phyloP scores from a whole-genome alignment of 1,140 invertebrate genomes.

The Theocolax elegans region DNA sequence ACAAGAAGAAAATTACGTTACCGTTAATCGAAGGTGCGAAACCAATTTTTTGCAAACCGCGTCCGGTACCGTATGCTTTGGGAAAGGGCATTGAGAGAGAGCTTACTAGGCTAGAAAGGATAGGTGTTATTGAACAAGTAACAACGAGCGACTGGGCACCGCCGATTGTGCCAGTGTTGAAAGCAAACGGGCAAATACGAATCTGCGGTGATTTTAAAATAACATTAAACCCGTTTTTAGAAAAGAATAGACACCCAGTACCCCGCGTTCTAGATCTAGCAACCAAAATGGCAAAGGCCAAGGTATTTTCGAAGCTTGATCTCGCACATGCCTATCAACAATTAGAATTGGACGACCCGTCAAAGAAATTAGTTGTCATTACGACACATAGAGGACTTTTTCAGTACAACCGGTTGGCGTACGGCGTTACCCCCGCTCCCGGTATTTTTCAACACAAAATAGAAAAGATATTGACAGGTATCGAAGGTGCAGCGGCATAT shows the following conservation, averaged over 20 bases:
- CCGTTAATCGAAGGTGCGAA: too few species aligned
- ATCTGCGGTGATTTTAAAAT: neutral
- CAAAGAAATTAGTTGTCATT: constrained; percentile 47
- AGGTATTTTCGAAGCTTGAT: constrained; percentile 58
- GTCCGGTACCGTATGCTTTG: neutral
- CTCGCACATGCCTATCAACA: constrained; percentile 54
- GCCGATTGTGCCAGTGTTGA: neutral
- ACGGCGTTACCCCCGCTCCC: constrained; percentile 32
- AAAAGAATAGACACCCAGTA: too few species aligned
- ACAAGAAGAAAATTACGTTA: too few species aligned
- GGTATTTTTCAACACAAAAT: constrained; percentile 39
- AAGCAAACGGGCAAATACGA: neutral
- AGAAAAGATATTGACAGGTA: constrained; percentile 33
- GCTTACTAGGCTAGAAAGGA: neutral
- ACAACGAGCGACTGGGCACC: neutral
- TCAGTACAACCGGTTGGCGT: constrained; percentile 44
- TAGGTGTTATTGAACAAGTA: neutral
- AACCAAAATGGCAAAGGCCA: too few species aligned
- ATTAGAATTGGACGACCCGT: constrained; percentile 50
- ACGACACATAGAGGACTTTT: constrained; percentile 49
- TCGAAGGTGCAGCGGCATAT: constrained; percentile 31
- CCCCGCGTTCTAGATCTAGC: too few species aligned
- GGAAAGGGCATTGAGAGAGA: neutral
- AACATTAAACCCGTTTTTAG: neutral
- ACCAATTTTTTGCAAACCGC: neutral